These are phyloP conservation scores for Coreius guichenoti DNA, from an alignment of 2,797 vertebrate species.

Conservation along the genomic window DNA sequence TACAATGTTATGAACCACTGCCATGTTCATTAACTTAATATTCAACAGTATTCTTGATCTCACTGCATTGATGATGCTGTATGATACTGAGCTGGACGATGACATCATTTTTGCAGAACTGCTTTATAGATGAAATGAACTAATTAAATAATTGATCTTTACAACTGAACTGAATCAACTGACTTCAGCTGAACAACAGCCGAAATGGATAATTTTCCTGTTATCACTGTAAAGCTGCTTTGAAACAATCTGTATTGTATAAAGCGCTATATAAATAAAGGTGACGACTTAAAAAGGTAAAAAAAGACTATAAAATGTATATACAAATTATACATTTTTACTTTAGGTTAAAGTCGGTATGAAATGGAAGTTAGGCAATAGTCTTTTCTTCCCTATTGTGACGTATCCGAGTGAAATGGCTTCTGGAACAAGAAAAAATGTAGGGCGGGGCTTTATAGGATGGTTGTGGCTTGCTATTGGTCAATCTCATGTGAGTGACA, in stretches of 20 bases:
- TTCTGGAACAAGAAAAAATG: not conserved
- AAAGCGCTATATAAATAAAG: too few species aligned
- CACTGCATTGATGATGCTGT: too few species aligned
- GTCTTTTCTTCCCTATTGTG: not conserved
- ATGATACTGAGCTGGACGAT: too few species aligned
- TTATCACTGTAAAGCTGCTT: too few species aligned
- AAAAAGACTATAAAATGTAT: not conserved
- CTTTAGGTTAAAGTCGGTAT: not conserved
- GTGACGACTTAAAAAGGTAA: not conserved
- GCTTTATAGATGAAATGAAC: too few species aligned
- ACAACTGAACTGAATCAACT: too few species aligned
- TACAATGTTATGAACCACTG: conserved; percentile 12
- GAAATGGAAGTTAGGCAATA: not conserved
- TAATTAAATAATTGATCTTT: too few species aligned
- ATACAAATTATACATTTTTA: not conserved
- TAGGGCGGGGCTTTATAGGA: not conserved
- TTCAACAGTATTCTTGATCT: too few species aligned
- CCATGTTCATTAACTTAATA: not conserved
- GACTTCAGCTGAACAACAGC: too few species aligned
- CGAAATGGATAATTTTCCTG: too few species aligned
- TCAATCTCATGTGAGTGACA: not conserved
- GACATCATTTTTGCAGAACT: too few species aligned
- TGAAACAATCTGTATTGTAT: too few species aligned
- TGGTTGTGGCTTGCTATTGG: not conserved
- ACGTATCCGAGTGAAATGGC: not conserved